phyloP scores from a whole-genome alignment of 2,888 invertebrate species.

The Rhagonycha fulva region DNA sequence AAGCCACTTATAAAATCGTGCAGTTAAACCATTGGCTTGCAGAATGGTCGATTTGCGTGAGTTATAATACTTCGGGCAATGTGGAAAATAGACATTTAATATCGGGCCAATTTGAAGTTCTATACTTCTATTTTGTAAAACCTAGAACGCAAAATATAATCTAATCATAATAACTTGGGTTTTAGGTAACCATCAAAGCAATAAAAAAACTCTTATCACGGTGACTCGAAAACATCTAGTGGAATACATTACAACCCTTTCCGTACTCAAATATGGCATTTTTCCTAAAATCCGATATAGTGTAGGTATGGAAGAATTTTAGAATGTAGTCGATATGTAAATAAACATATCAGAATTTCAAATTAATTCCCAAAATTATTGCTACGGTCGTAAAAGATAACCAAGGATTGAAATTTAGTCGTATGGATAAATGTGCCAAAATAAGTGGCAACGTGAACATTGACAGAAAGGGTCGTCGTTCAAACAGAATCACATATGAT shows the following conservation, averaged over 20 bases:
- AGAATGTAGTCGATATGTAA: neutral
- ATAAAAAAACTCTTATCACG: neutral
- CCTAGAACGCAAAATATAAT: neutral
- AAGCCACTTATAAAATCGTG: neutral
- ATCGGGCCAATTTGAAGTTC: neutral
- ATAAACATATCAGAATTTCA: neutral
- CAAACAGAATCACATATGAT: constrained; percentile 34
- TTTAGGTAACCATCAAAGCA: neutral
- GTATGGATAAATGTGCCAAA: constrained; percentile 16
- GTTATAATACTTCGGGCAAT: neutral
- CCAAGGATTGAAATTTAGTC: constrained; percentile 15
- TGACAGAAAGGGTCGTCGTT: constrained; percentile 23
- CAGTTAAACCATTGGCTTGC: neutral
- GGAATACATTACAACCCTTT: neutral
- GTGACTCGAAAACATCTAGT: neutral
- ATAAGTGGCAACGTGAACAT: constrained; percentile 9
- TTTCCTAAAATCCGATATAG: neutral
- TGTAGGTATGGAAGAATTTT: neutral
- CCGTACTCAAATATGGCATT: neutral
- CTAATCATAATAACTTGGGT: neutral
- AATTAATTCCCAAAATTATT: neutral
- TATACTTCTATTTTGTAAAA: neutral
- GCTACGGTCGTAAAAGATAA: neutral
- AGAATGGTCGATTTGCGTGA: neutral
- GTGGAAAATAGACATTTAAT: neutral